phyloP scores from a whole-genome alignment of 2,888 invertebrate species.

The Melinaea menophilus region DNA sequence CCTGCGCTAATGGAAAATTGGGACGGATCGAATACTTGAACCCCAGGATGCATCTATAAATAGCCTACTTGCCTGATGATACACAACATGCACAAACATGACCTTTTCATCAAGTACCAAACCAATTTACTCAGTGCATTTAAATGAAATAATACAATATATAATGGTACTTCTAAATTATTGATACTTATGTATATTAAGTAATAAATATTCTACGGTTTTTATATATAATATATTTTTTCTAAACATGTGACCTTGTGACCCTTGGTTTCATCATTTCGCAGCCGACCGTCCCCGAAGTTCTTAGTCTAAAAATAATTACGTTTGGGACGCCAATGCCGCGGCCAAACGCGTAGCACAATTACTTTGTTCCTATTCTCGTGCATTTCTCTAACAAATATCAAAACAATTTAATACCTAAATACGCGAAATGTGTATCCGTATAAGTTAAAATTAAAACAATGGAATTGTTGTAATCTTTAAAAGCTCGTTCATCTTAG shows the following conservation, averaged over 20 bases:
- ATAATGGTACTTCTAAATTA: neutral
- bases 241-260: slow-evolving; percentile 15
- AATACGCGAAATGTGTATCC: too few species aligned
- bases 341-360: slow-evolving; percentile 50
- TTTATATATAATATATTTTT: neutral
- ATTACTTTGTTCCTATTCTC: slow-evolving; percentile 39
- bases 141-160: too few species aligned
- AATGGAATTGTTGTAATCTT: neutral
- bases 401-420: too few species aligned
- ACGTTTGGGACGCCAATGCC: slow-evolving; percentile 42
- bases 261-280: slow-evolving; percentile 38
- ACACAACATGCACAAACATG: neutral
- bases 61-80: slow-evolving; percentile 6
- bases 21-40: slow-evolving; percentile 20
- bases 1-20: slow-evolving; percentile 1
- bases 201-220: neutral
- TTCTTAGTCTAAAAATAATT: slow-evolving; percentile 42
- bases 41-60: slow-evolving; percentile 25
- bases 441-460: too few species aligned
- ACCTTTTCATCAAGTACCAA: neutral
- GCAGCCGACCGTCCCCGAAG: slow-evolving; percentile 36
- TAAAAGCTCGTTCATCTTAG: neutral
- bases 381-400: slow-evolving; percentile 4
- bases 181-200: neutral
- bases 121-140: too few species aligned